Evolutionary conservation across 1,140 invertebrate genomes (phyloP).

Genomic region (Coptotermes formosanus): DNA sequence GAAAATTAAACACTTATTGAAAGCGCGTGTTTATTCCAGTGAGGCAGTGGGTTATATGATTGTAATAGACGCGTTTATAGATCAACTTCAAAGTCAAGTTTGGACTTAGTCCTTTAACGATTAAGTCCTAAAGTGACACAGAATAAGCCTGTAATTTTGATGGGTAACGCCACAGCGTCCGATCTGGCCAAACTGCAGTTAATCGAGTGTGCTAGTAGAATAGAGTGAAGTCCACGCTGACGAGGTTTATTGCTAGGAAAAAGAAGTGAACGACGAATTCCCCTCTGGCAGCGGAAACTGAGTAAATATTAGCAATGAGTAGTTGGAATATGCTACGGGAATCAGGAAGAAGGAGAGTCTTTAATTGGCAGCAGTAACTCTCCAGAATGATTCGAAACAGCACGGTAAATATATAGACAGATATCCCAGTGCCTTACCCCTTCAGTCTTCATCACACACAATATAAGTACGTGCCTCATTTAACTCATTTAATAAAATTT

Average conservation of each 20-base stretch:
- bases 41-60: too few species aligned
- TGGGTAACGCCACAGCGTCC: background rate
- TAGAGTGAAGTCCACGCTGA: background rate
- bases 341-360: background rate
- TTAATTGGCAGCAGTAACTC: background rate
- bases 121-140: background rate
- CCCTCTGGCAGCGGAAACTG: background rate
- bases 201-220: background rate
- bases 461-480: too few species aligned
- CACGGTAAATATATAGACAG: background rate
- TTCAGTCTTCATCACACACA: background rate
- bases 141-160: background rate
- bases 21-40: too few species aligned
- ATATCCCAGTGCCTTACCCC: background rate
- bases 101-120: background rate
- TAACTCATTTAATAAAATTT: background rate
- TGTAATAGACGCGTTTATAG: background rate
- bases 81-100: background rate
- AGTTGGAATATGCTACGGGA: background rate
- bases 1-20: too few species aligned
- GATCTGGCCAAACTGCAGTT: background rate
- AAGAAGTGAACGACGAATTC: background rate
- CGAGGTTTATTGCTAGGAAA: background rate
- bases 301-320: background rate
- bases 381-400: background rate